Evolutionary conservation across 2,888 invertebrate species (phyloP), one percentile per base, ranked within the genome.

Genomic region (Lithosia quadra): DNA sequence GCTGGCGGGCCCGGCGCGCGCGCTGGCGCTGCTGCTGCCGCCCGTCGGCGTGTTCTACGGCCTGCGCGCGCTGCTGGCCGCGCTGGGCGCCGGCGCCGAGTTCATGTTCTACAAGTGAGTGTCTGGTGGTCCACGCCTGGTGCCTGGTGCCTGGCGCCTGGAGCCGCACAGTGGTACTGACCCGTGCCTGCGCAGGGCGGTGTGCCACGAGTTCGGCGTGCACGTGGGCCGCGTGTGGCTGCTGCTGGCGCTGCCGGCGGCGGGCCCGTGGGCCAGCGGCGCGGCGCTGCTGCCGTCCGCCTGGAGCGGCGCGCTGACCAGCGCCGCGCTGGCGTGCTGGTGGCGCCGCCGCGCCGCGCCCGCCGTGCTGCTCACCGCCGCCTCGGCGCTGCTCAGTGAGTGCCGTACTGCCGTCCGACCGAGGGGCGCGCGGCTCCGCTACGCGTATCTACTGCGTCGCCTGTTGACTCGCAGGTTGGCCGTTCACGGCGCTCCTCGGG

Each of bases 401-500:
- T 89, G n/a, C n/a, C n/a, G n/a, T n/a, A n/a, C n/a, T n/a, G n/a
- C n/a, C n/a, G n/a, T n/a, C n/a, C n/a, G n/a, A n/a, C n/a, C n/a
- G n/a, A n/a, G n/a, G n/a, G n/a, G n/a, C n/a, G n/a, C n/a, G n/a
- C n/a, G 49, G 5, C 15, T 18, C 18, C 49, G 1, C 49, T n/a
- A 1, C 15, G 18, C 49, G 33, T 33, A 33, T 33, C 33, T 3
- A 8, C 10, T 49, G 55, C 22, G 7, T 56, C 13, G 0, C 24
- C 56, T 28, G 15, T 18, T 15, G 1, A 5, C 28, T 15, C 10
- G 1, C 96, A 92, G 98, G 99, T 76, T 99, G 99, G 99, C 99
- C 99, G 0, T 99, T 99, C 96, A 98, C 99, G 70, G 99, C 97
- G 0, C 91, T 99, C n/a, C 95, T 99, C 24, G 99, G 99, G 4